Base-by-base conservation (phyloP, 2,888 invertebrate genomes). In the Nebria brevicollis region DNA sequence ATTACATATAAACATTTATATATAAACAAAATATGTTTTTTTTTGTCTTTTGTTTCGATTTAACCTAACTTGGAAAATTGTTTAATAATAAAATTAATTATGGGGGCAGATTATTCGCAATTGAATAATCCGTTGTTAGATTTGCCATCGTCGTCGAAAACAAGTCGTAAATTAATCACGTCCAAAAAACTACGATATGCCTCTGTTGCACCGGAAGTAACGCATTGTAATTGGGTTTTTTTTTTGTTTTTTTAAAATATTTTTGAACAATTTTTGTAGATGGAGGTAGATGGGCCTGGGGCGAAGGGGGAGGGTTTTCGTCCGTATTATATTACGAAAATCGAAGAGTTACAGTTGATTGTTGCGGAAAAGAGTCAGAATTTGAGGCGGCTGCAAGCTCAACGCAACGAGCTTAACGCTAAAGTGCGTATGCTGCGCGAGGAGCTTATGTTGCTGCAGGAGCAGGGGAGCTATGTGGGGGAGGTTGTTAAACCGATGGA, bases 401-500 rank as follows among this genome's bases (percentile, higher is more conserved):
- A 99, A 89, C 93, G 99, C 84, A 99, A 99, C 92, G 99, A 99
- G 89, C 93, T 99, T 0, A 99, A 99, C 90, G 98, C 98, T 8
- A 99, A 99, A 94, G 99, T 99, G 72, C 95, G 99, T 54, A 97
- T 98, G 97, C 89, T 99, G 83, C 94, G 99, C 8, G 99, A 99
- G 88, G 99, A 99, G 88, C 91, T 99, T 0, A 98, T 99, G 90
- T 92, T 99, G 41, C 91, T 99, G 11, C 96, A 96, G 88, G 99
- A 99, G 87, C 99, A 99, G 89, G 99, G 99, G 13, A 98, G 98
- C 20, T 99, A 99, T 90, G 99, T 99, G 2, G 99, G 99, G 10
- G 99, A 99, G 90, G 99, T 99, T 4, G 98, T 99, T 0, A 99
- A 99, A 88, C 98, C 98, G 0, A 99, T 99, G 99, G 99, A 99